Base-by-base conservation (phyloP, 2,797 vertebrate genomes). In the Lateolabrax maculatus region DNA sequence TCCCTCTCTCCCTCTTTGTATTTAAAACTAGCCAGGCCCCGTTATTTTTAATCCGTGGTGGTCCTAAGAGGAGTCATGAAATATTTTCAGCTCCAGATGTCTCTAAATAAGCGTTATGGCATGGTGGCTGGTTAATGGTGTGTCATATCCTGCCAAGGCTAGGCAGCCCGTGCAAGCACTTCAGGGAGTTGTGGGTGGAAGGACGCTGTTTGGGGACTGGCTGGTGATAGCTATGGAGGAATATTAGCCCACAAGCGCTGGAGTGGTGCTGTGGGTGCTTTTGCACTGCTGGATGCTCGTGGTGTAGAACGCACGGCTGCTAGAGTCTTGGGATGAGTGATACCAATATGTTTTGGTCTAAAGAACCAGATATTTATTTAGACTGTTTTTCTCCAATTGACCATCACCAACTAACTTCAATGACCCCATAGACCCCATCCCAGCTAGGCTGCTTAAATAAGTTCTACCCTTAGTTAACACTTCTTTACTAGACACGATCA, bases 31-130 rank as follows among this genome's bases (percentile, higher is more conserved):
- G 31, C 71, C 57, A 77, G 52, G 21, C 62, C 61, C 68, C 68
- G 56, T 76, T 69, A 56, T 83, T 89, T n/a, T 84, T 86, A 90
- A 90, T 86, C 85, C 23, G 10, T 37, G 36, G 61, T 83, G 72
- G 83, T 82, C 83, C 83, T 82, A 57, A 49, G 84, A 89, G 82
- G 84, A 89, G 84, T 88, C 85, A 56, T 87, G 76, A 81, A 85
- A 87, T 87, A 87, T 87, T 89, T 90, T 79, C 69, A 88, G 79
- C 83, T 81, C 82, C 84, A 87, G 80, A 89, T 88, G 82, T 90
- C 83, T 81, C 82, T 69, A 87, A 90, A 88, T 87, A 88, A 85
- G 84, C 67, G 37, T 84, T 80, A 71, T 79, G 80, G 81, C 53
- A 81, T 83, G 71, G 80, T 48, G 61, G 66, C 44, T 6, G 34